Base-by-base conservation (phyloP, 2,888 invertebrate genomes). In the Crematogaster levior region DNA sequence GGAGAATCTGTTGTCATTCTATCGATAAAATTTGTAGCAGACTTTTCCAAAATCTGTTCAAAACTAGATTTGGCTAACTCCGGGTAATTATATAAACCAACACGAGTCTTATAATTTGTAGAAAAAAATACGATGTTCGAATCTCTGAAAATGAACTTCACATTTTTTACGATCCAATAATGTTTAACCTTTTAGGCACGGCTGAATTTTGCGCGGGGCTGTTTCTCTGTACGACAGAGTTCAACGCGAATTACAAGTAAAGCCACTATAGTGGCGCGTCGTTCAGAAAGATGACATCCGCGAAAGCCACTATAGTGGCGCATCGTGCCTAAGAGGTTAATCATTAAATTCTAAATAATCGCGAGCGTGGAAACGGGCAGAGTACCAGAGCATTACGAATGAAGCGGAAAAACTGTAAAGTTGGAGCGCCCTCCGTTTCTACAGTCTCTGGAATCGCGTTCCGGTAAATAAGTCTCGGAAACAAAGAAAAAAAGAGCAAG, bases 391-490 rank as follows among this genome's bases (percentile, higher is more conserved):
- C 27, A n/a, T 63, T 9, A 21, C 18, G 18, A 2, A 12, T 40
- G 5, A 53, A n/a, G 24, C 63, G 24, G 66, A 56, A 43, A 66
- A 30, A 56, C 56, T 77, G 37, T n/a, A 75, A 68, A 68, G 56
- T 68, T 68, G 9, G 53, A 21, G 21, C 30, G 53, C 43, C 43
- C 21, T 66, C 43, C 56, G 18, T 68, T 30, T 68, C 63, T 63
- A 24, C 75, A 51, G 51, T 3, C 27, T 66, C 56, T 18, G 5
- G n/a, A 40, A 66, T 56, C 30, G 68, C 43, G 43, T 30, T 56
- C 77, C 40, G 21, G 77, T 77, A 77, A 77, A 77, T 53, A 77
- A 77, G 43, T 30, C 68, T 53, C 30, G 66, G 30, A 56, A 74
- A 63, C 51, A 75, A 77, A 21, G 34, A 43, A 43, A 24, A 43